Evolutionary conservation across 1,140 invertebrate species (phyloP).

Genomic region (Lethrus apterus): DNA sequence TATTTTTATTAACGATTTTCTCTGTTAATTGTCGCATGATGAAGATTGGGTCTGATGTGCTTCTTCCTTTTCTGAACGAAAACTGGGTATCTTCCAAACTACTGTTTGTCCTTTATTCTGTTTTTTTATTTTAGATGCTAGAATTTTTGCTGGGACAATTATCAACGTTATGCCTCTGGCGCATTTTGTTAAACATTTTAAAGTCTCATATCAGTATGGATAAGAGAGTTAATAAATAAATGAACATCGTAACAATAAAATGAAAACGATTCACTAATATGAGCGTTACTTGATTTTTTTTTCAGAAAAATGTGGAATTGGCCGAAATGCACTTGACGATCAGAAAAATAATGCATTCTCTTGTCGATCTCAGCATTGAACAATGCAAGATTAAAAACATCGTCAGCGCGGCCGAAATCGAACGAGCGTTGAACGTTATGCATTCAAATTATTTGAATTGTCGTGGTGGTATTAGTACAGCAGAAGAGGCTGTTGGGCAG

Average conservation of each 20-base stretch:
- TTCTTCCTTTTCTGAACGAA: neutral
- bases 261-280: too few species aligned
- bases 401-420: constrained; percentile 45
- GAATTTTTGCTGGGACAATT: neutral
- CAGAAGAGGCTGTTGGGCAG: constrained; percentile 34
- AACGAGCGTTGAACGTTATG: constrained; percentile 49
- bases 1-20: constrained; percentile 1
- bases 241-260: too few species aligned
- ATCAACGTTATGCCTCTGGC: constrained; percentile 4
- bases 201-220: too few species aligned
- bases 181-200: too few species aligned
- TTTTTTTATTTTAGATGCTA: neutral
- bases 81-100: neutral
- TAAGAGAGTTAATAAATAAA: too few species aligned
- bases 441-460: constrained; percentile 44
- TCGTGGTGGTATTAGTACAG: too few species aligned
- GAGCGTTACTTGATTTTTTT: too few species aligned
- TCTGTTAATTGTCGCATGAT: neutral
- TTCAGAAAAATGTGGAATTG: too few species aligned
- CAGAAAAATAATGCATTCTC: constrained; percentile 33
- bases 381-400: constrained; percentile 41
- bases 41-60: neutral
- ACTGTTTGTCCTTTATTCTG: neutral
- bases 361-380: constrained; percentile 45
- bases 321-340: constrained; percentile 20